Percentiles rank a stretch among this genome's conserved stretches.
phyloP scores from a whole-genome alignment of 2,113 vertebrate species.

The Montifringilla adamsi region DNA sequence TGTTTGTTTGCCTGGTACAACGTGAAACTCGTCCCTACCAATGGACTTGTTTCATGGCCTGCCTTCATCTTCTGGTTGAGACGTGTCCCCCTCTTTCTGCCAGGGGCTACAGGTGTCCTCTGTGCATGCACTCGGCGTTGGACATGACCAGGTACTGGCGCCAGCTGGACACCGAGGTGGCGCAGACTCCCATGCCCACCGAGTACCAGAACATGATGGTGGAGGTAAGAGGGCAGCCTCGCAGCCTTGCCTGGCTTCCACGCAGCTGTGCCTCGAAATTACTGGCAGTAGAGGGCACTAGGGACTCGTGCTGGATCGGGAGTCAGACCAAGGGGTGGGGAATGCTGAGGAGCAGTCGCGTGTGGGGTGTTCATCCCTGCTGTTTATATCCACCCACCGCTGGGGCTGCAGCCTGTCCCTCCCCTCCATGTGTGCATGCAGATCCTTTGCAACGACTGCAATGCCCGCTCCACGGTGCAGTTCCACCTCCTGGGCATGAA shows the following conservation, averaged over 20 bases:
- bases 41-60: not conserved
- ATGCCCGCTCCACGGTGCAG: slow-evolving; percentile 80
- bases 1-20: not conserved
- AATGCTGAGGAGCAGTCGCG: not conserved
- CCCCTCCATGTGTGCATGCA: slow-evolving; percentile 30
- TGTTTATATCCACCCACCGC: not conserved
- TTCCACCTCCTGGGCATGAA: slow-evolving; percentile 96
- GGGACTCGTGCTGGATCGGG: not conserved
- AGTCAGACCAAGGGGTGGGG: not conserved
- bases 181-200: slow-evolving; percentile 87
- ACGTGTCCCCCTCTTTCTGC: not conserved
- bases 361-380: not conserved
- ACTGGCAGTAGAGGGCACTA: not conserved
- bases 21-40: not conserved
- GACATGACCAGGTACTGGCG: slow-evolving; percentile 87
- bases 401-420: not conserved
- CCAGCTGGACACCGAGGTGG: slow-evolving; percentile 85
- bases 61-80: not conserved
- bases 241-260: rapidly evolving
- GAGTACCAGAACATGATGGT: slow-evolving; percentile 89
- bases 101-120: slow-evolving; percentile 90
- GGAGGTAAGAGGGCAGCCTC: slow-evolving; percentile 71
- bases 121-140: slow-evolving; percentile 90
- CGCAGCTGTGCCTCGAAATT: not conserved
- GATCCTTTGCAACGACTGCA: slow-evolving; percentile 96